Evolutionary conservation across 2,888 invertebrate genomes (phyloP), one percentile per base, ranked within the genome.

Genomic region (Acleris literana): DNA sequence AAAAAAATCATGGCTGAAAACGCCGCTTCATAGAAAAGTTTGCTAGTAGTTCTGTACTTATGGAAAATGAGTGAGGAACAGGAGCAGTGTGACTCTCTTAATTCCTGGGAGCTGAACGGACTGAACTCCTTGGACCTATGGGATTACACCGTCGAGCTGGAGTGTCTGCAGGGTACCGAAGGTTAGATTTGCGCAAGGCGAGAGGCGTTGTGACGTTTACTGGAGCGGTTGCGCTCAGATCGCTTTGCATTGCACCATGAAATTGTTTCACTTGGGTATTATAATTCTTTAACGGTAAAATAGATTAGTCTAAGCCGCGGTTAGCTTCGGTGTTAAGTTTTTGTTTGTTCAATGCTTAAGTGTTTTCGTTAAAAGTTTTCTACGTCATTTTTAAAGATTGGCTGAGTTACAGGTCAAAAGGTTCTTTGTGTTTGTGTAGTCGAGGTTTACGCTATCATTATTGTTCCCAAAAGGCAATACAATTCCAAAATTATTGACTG

Each of bases 61-160:
- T 78, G 78, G 71, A 86, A 81, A 79, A 93, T 93, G 93, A 85
- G 78, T 75, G 93, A 92, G 76, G 92, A 90, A 74, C 85, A 86
- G 71, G 90, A 93, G 73, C 86, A 85, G 73, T 82, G 86, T 70
- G 92, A 92, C 70, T 90, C 90, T 68, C 80, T 92, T 73, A 92
- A 89, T 81, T 91, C 92, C 13, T 93, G 93, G 93, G 93, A 93
- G 83, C 81, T 91, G 76, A 93, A 90, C 81, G 93, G 94, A 69
- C 87, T 95, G 74, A 95, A 94, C 80, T 96, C 96, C 60, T 87
- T 97, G 85, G 97, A 97, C 84, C 95, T 95, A 78, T 97, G 97
- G 97, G 97, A 97, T 93, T 97, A 97, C 84, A 95, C 96, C 56
- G 96, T 97, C 76, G 97, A 97, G 84, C 89, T 97, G 87, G 96